phyloP scores from a whole-genome alignment of 2,888 invertebrate genomes.

The Ligdia adustata region DNA sequence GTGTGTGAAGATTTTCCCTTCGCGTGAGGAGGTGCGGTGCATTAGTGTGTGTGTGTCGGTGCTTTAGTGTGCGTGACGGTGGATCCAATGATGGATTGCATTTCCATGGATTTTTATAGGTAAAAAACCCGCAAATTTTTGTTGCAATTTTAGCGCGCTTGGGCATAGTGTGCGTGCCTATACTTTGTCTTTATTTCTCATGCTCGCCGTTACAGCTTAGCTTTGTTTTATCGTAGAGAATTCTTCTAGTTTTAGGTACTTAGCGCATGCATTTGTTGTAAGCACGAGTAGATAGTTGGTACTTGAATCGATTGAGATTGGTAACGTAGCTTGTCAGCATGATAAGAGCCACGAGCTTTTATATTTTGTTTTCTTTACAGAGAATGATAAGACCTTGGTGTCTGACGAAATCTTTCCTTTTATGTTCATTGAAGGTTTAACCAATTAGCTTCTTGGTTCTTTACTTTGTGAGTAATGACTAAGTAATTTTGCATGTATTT shows the following conservation, averaged over 20 bases:
- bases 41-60: slow-evolving; percentile 73
- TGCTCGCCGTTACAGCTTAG: too few relatives aligned
- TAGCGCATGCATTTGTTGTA: slow-evolving; percentile 55
- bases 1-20: slow-evolving; percentile 85
- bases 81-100: slow-evolving; percentile 82
- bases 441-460: slow-evolving; percentile 6
- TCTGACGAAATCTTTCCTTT: slow-evolving; percentile 60
- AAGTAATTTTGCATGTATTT: too few relatives aligned
- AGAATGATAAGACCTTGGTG: slow-evolving; percentile 63
- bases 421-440: slow-evolving; percentile 48
- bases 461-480: background rate
- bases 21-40: slow-evolving; percentile 80
- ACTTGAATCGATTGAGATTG: slow-evolving; percentile 60
- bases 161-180: slow-evolving; percentile 45
- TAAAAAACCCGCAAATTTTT: slow-evolving; percentile 69
- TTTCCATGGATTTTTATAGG: slow-evolving; percentile 79
- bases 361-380: slow-evolving; percentile 54
- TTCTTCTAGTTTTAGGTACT: too few relatives aligned
- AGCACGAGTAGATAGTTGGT: too few relatives aligned
- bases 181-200: too few relatives aligned
- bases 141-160: slow-evolving; percentile 51
- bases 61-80: slow-evolving; percentile 69
- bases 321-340: slow-evolving; percentile 46
- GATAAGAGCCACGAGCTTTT: slow-evolving; percentile 48
- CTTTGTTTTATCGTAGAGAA: slow-evolving; percentile 58